These are phyloP conservation scores for Steinernema carpocapsae DNA, from an alignment of 2,888 invertebrate species.

Conservation along the genomic window DNA sequence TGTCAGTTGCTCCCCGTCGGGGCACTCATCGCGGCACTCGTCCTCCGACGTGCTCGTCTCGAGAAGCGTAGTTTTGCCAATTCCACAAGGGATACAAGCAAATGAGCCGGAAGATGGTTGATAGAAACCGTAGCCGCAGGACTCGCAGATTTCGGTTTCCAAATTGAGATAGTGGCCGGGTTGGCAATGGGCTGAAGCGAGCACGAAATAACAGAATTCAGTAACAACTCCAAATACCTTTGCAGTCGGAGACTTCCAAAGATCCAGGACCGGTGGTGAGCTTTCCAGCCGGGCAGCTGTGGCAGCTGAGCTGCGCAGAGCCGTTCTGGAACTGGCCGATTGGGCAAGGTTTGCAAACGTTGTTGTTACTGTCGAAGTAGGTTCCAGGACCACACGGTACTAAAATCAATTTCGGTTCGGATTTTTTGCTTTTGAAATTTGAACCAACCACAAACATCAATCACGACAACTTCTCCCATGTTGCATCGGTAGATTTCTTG, in stretches of 20 bases:
- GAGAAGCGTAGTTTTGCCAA: constrained; percentile 68
- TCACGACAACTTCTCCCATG: constrained; percentile 88
- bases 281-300: constrained; percentile 84
- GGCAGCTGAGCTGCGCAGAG: constrained; percentile 53
- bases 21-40: constrained; percentile 68
- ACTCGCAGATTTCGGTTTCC: constrained; percentile 52
- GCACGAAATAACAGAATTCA: not conserved
- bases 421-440: not conserved
- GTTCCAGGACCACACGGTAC: constrained; percentile 70
- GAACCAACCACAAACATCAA: constrained; percentile 82
- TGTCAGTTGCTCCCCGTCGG: constrained; percentile 71
- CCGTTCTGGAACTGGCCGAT: constrained; percentile 68
- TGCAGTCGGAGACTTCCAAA: constrained; percentile 49
- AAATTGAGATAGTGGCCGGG: constrained; percentile 67
- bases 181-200: constrained; percentile 59
- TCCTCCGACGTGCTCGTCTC: constrained; percentile 58
- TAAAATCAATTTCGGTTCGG: constrained; percentile 41
- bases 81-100: constrained; percentile 66
- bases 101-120: constrained; percentile 65
- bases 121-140: constrained; percentile 68
- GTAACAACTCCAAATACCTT: constrained; percentile 38
- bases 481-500: constrained; percentile 91
- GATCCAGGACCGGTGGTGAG: constrained; percentile 81
- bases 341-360: constrained; percentile 69
- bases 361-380: constrained; percentile 56